Evolutionary conservation across 2,888 invertebrate genomes (phyloP), one percentile per base, ranked within the genome.

Genomic region (Phortica magna): DNA sequence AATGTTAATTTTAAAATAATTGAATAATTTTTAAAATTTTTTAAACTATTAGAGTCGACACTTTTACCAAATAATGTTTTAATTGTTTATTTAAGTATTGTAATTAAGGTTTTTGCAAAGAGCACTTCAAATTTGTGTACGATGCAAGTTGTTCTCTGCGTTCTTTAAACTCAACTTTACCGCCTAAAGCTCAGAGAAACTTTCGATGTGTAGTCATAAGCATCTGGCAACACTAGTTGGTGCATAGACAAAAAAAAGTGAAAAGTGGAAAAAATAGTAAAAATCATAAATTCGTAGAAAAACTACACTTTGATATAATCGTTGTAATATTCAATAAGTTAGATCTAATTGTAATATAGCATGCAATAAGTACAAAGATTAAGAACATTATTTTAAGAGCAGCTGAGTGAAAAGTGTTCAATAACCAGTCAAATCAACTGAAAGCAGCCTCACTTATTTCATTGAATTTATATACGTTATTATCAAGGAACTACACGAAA

Each of bases 401-500:
- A 22, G 12, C 7, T 17, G 61, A 6, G 17, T 22, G 31, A 19
- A 65, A 65, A 65, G 55, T 71, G 70, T 71, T 71, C 53, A 68
- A 41, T 41, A 65, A 41, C 65, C 41, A 65, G 65, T 22, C 59
- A 42, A 42, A 68, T 5, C 68, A 19, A 39, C 5, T 22, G 17
- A 14, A 19, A 68, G 22, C 65, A 68, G 68, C 68, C 17, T 68
- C 43, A 14, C 14, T 68, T 43, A 68, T 9, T 42, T 68, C 17
- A 68, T 17, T 64, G 39, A 31, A 43, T 68, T 19, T 43, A 68
- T 43, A 68, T 19, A 48, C 43, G 19, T 65, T 48, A 71, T 31
- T 71, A 53, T 71, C 55, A 71, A 71, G 70, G 53, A 71, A 71
- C 53, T 53, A 31, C 53, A 12, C 53, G n/a, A 53, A 53, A 22